These are phyloP conservation scores for Podarcis raffonei DNA, from an alignment of 2,113 vertebrate genomes.

Conservation along the genomic window DNA sequence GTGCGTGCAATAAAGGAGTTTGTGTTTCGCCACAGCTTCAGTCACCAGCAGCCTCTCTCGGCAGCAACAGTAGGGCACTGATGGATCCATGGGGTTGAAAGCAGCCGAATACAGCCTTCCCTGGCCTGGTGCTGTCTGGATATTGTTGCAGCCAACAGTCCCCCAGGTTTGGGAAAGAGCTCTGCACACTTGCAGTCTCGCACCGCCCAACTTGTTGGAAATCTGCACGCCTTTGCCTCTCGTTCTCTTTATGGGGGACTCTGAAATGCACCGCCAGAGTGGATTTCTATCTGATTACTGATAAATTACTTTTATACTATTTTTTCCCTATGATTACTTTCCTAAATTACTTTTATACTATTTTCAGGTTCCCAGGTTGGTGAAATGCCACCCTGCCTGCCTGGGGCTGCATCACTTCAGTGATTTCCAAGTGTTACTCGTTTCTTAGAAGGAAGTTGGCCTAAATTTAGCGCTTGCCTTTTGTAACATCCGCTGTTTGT, in stretches of 20 bases:
- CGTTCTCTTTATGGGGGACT: background rate
- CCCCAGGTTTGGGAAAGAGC: too few species aligned
- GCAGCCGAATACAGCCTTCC: background rate
- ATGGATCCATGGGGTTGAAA: background rate
- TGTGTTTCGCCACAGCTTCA: background rate
- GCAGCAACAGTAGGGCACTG: too few species aligned
- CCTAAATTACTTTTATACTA: constrained; percentile 5
- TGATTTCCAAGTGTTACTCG: background rate
- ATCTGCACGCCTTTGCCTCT: too few species aligned
- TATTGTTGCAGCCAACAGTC: background rate
- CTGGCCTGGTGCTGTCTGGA: background rate
- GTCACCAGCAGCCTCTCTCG: too few species aligned
- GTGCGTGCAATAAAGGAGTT: background rate
- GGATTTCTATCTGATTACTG: background rate
- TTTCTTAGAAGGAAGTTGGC: background rate
- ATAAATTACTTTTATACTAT: constrained; percentile 8
- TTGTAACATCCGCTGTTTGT: background rate
- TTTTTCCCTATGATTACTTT: constrained; percentile 17
- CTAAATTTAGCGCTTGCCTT: background rate
- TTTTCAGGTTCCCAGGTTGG: constrained; percentile 12
- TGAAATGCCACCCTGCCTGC: background rate
- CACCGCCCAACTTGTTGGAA: too few species aligned
- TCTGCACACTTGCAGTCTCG: too few species aligned
- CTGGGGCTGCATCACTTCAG: background rate
- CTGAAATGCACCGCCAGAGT: accelerated